These are phyloP conservation scores for Danaus plexippus DNA, from an alignment of 1,140 invertebrate genomes.

Conservation along the genomic window DNA sequence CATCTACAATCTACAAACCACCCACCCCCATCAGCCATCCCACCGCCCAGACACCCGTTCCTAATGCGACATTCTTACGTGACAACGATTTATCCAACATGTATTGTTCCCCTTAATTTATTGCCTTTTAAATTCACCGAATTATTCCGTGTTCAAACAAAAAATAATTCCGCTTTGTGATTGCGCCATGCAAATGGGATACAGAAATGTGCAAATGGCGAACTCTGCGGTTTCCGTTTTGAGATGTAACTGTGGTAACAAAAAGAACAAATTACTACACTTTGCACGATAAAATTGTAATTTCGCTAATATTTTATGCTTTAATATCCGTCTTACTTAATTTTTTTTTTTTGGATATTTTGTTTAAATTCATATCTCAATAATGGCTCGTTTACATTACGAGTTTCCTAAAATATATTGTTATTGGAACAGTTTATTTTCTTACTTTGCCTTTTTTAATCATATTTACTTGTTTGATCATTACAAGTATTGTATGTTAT, in stretches of 20 bases:
- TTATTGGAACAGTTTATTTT: too few species aligned
- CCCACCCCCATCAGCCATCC: conserved; percentile 6
- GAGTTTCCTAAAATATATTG: too few species aligned
- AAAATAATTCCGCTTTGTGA: conserved; percentile 16
- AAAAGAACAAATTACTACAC: too few species aligned
- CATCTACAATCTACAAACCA: conserved; percentile 20
- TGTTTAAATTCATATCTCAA: too few species aligned
- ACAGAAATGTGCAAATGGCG: conserved; percentile 14
- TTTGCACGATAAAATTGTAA: too few species aligned
- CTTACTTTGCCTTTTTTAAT: too few species aligned
- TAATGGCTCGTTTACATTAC: too few species aligned
- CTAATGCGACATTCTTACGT: conserved; percentile 64
- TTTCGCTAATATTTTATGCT: too few species aligned
- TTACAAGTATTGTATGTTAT: too few species aligned
- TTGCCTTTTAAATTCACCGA: conserved; percentile 43
- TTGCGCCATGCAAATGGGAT: conserved; percentile 23
- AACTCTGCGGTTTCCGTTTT: conserved; percentile 17
- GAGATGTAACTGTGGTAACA: background rate
- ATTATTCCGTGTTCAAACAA: conserved; percentile 26
- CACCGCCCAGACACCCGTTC: conserved; percentile 17
- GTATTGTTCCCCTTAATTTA: conserved; percentile 61
- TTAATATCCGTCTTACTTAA: too few species aligned
- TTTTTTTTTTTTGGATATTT: too few species aligned
- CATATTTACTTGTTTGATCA: too few species aligned
- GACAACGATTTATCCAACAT: conserved; percentile 64